These are phyloP conservation scores for Dascillus cervinus DNA, from an alignment of 2,888 invertebrate species.

Conservation along the genomic window DNA sequence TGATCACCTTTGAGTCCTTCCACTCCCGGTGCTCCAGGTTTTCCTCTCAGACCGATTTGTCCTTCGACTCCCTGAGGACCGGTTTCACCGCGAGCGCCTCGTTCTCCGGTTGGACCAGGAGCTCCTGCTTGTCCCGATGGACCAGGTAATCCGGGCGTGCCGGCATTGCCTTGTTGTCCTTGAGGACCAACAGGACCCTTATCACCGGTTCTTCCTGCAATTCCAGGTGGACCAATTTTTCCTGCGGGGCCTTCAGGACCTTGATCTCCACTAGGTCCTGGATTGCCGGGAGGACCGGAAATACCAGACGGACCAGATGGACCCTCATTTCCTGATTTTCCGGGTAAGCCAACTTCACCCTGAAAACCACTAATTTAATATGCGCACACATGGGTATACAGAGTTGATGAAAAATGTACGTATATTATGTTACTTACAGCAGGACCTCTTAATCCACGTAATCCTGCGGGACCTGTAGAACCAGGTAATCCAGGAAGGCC, in stretches of 20 bases:
- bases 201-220: slow-evolving; percentile 66
- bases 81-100: slow-evolving; percentile 62
- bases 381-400: too few species aligned
- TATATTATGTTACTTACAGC: slow-evolving; percentile 42
- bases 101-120: slow-evolving; percentile 61
- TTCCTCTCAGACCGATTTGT: slow-evolving; percentile 68
- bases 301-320: slow-evolving; percentile 60
- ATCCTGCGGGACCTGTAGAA: slow-evolving; percentile 55
- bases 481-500: slow-evolving; percentile 58
- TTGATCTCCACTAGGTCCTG: slow-evolving; percentile 53
- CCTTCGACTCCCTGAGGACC: slow-evolving; percentile 73
- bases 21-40: slow-evolving; percentile 65
- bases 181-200: slow-evolving; percentile 63
- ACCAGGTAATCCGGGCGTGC: slow-evolving; percentile 64
- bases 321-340: slow-evolving; percentile 67
- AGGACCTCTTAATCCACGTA: slow-evolving; percentile 56
- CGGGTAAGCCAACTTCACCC: slow-evolving; percentile 66
- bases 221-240: slow-evolving; percentile 63
- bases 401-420: neutral
- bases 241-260: slow-evolving; percentile 57
- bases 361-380: slow-evolving; percentile 32
- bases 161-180: slow-evolving; percentile 57
- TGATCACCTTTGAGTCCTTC: slow-evolving; percentile 60
- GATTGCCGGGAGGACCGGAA: slow-evolving; percentile 58
- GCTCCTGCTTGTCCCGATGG: slow-evolving; percentile 59